These are phyloP conservation scores for Mesoligia furuncula DNA, from an alignment of 2,888 invertebrate genomes.

Conservation along the genomic window DNA sequence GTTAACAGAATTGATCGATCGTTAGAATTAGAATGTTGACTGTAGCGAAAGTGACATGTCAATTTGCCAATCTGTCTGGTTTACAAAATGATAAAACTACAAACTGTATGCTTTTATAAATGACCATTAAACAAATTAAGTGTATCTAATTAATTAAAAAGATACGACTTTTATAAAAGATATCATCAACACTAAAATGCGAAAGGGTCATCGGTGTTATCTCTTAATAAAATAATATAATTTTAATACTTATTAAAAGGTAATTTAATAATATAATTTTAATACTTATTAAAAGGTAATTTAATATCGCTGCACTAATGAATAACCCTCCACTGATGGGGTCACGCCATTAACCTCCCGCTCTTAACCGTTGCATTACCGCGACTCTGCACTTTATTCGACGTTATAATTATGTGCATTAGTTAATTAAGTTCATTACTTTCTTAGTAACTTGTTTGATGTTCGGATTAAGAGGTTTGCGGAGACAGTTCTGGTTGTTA, in stretches of 20 bases:
- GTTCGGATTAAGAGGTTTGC: slow-evolving; percentile 11
- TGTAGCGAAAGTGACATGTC: slow-evolving; percentile 39
- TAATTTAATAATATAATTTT: slow-evolving; percentile 24
- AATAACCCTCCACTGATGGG: slow-evolving; percentile 53
- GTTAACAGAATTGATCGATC: not conserved
- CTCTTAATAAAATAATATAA: slow-evolving; percentile 17
- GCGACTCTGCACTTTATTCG: slow-evolving; percentile 24
- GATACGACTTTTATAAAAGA: not conserved
- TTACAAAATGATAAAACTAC: not conserved
- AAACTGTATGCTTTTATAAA: not conserved
- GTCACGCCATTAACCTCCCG: slow-evolving; percentile 73
- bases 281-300: slow-evolving; percentile 10
- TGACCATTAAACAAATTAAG: not conserved
- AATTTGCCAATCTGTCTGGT: slow-evolving; percentile 18
- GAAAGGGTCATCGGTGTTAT: slow-evolving; percentile 55
- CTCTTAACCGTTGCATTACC: slow-evolving; percentile 30
- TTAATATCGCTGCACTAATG: slow-evolving; percentile 49
- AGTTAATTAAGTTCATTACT: slow-evolving; percentile 18
- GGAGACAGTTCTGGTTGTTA: not conserved
- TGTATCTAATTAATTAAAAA: slow-evolving; percentile 3
- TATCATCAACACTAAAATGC: slow-evolving; percentile 24
- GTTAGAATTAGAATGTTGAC: slow-evolving; percentile 10
- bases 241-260: slow-evolving; percentile 2
- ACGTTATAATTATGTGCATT: slow-evolving; percentile 29
- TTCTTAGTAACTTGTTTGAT: slow-evolving; percentile 26